Conservation (phyloP, 2,797 vertebrate genomes). For the Gallinago stenura region DNA sequence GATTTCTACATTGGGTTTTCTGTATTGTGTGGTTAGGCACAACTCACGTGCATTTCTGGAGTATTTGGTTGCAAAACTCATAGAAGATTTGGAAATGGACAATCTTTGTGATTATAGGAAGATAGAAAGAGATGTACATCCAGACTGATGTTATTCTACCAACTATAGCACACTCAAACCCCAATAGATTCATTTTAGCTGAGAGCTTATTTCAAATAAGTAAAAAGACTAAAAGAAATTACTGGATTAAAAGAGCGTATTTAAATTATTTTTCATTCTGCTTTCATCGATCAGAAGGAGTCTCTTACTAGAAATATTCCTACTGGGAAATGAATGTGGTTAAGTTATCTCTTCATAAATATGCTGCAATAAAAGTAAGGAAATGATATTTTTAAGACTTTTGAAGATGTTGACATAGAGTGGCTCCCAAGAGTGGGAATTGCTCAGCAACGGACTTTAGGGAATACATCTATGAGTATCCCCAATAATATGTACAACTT, state of each 20-base stretch:
- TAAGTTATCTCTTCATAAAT: slow-evolving; percentile 6
- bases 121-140: neutral
- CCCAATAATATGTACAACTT: neutral
- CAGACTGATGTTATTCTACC: neutral
- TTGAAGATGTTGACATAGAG: neutral
- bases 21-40: neutral
- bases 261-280: slow-evolving; percentile 29
- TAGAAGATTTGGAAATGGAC: neutral
- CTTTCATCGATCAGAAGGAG: neutral
- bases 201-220: neutral
- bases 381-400: neutral
- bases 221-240: neutral
- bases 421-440: neutral
- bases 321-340: neutral
- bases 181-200: neutral
- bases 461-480: neutral
- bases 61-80: neutral
- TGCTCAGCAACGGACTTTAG: neutral
- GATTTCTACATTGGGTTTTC: neutral
- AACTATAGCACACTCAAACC: neutral
- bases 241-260: neutral
- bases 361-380: slow-evolving; percentile 12
- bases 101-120: neutral
- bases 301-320: slow-evolving; percentile 3
- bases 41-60: neutral